These are phyloP conservation scores for Drosophila anceps DNA, from an alignment of 2,888 invertebrate genomes.

Conservation along the genomic window DNA sequence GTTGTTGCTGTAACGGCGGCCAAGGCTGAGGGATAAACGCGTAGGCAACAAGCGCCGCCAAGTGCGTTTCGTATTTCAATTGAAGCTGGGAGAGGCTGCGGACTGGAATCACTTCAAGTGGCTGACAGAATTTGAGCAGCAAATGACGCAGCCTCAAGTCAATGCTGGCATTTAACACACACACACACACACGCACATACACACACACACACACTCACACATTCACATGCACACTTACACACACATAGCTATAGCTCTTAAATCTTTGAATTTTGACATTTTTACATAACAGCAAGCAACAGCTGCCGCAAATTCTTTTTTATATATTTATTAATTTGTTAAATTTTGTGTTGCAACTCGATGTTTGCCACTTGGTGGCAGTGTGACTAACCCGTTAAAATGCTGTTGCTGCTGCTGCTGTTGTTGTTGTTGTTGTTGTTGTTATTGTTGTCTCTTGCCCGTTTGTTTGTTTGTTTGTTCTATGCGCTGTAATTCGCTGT, in stretches of 20 bases:
- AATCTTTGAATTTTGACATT: constrained; percentile 64
- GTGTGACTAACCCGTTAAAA: constrained; percentile 70
- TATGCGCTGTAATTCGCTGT: constrained; percentile 54
- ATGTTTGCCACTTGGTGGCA: constrained; percentile 13
- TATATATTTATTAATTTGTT: background rate
- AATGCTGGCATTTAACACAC: constrained; percentile 56
- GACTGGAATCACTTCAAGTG: constrained; percentile 63
- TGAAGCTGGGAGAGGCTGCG: constrained; percentile 47
- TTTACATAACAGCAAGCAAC: constrained; percentile 72
- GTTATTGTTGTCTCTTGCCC: constrained; percentile 16
- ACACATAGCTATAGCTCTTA: constrained; percentile 15
- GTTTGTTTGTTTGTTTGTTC: constrained; percentile 36
- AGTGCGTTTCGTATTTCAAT: constrained; percentile 72
- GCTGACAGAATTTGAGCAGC: constrained; percentile 64
- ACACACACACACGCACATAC: constrained; percentile 19
- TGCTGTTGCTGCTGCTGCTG: constrained; percentile 25
- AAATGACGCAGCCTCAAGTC: constrained; percentile 73
- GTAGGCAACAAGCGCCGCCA: constrained; percentile 40
- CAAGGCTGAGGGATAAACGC: constrained; percentile 59
- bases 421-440: constrained; percentile 6
- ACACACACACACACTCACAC: constrained; percentile 5
- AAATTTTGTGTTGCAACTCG: constrained; percentile 7
- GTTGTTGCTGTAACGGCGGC: constrained; percentile 13
- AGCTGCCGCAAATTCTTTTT: constrained; percentile 47
- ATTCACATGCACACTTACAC: constrained; percentile 18